Percentiles rank a stretch among this genome's conserved stretches.
phyloP scores from a whole-genome alignment of 2,888 invertebrate genomes.

The Orthonevra nobilis region DNA sequence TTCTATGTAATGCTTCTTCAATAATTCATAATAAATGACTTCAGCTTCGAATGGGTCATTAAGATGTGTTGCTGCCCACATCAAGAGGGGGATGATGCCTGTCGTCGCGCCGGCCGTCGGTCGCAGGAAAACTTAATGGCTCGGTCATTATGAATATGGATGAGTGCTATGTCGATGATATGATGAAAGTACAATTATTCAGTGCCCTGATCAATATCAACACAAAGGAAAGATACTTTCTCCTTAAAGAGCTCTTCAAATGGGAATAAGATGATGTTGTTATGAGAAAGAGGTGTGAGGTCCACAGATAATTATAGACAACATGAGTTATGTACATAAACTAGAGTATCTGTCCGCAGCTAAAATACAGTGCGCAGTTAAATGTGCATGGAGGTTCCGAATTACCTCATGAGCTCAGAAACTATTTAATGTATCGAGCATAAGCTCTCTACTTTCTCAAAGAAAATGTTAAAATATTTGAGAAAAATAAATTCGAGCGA shows the following conservation, averaged over 20 bases:
- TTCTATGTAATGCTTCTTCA: constrained; percentile 57
- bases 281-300: background rate
- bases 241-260: background rate
- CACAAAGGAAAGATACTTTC: constrained; percentile 17
- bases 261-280: constrained; percentile 3
- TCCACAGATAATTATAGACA: constrained; percentile 35
- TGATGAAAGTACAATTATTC: constrained; percentile 63
- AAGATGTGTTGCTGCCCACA: constrained; percentile 42
- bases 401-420: too few relatives aligned
- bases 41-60: constrained; percentile 64
- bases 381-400: too few relatives aligned
- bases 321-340: constrained; percentile 25
- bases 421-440: too few relatives aligned
- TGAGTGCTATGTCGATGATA: constrained; percentile 62
- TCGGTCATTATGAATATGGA: constrained; percentile 66
- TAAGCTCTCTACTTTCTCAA: too few relatives aligned
- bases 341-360: constrained; percentile 4
- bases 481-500: too few relatives aligned
- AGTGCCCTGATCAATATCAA: constrained; percentile 59
- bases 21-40: constrained; percentile 70
- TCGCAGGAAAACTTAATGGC: constrained; percentile 51
- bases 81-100: constrained; percentile 31
- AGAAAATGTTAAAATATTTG: too few relatives aligned
- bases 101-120: constrained; percentile 1
- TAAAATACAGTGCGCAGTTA: too few relatives aligned